phyloP scores from a whole-genome alignment of 2,113 vertebrate species.

The Lethenteron reissneri region DNA sequence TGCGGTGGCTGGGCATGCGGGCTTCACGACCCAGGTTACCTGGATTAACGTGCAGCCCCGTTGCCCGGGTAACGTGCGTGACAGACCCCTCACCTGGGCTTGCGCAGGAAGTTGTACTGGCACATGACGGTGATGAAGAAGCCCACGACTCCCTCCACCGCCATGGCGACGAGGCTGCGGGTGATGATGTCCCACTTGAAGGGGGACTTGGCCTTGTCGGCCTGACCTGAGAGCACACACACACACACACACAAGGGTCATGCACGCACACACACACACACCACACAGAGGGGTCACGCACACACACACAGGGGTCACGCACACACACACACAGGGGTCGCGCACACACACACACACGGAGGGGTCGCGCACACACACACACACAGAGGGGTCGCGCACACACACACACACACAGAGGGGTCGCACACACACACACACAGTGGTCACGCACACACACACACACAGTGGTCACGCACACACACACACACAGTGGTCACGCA shows the following conservation, averaged over 20 bases:
- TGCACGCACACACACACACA: neutral
- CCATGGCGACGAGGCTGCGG: slow-evolving; percentile 74
- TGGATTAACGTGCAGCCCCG: too few relatives aligned
- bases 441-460: too few relatives aligned
- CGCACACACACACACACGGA: neutral
- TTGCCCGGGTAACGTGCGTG: too few relatives aligned
- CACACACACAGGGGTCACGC: neutral
- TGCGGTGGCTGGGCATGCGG: too few relatives aligned
- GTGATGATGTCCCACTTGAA: slow-evolving; percentile 96
- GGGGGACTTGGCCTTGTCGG: slow-evolving; percentile 84
- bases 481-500: too few relatives aligned
- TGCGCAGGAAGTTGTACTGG: slow-evolving; percentile 83
- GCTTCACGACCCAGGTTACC: too few relatives aligned
- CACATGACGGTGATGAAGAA: slow-evolving; percentile 94
- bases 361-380: neutral
- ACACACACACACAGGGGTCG: too few relatives aligned
- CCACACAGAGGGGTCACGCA: neutral
- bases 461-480: too few relatives aligned
- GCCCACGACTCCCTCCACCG: slow-evolving; percentile 78
- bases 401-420: too few relatives aligned
- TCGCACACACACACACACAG: too few relatives aligned
- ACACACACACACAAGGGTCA: neutral
- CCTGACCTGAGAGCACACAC: slow-evolving; percentile 38
- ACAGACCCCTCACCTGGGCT: slow-evolving; percentile 40
- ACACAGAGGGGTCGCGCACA: neutral